phyloP scores from a whole-genome alignment of 2,888 invertebrate genomes.

The Yponomeuta plumbellus region DNA sequence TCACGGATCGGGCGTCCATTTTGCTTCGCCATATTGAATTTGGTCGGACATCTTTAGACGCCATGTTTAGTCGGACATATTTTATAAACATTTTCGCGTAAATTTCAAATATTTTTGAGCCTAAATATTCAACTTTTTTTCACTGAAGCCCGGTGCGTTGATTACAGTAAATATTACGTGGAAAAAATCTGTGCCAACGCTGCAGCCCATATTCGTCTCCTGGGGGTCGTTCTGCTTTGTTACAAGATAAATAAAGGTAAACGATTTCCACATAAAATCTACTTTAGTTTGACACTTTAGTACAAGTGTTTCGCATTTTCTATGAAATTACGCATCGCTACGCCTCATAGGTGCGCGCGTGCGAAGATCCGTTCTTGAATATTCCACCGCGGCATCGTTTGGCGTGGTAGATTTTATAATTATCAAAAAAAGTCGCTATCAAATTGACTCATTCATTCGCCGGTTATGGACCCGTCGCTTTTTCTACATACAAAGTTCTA shows the following conservation, averaged over 20 bases:
- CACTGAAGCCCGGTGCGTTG: conserved; percentile 60
- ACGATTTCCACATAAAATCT: conserved; percentile 64
- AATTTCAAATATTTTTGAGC: conserved; percentile 76
- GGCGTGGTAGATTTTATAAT: conserved; percentile 67
- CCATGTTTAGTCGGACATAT: conserved; percentile 86
- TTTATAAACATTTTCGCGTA: conserved; percentile 82
- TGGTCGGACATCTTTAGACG: conserved; percentile 81
- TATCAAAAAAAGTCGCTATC: conserved; percentile 44
- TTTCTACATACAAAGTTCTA: conserved; percentile 34
- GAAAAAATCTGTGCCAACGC: conserved; percentile 65
- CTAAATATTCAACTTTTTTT: conserved; percentile 71
- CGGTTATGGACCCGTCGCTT: conserved; percentile 44
- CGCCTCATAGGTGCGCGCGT: conserved; percentile 34
- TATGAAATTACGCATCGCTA: conserved; percentile 53
- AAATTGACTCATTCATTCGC: conserved; percentile 29
- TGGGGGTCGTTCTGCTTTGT: conserved; percentile 71
- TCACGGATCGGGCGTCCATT: conserved; percentile 62
- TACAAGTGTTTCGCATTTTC: conserved; percentile 69
- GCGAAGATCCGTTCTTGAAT: conserved; percentile 57
- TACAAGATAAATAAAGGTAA: conserved; percentile 75
- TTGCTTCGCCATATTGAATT: conserved; percentile 78
- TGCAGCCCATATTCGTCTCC: conserved; percentile 65
- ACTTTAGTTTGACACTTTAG: conserved; percentile 70
- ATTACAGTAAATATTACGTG: conserved; percentile 52
- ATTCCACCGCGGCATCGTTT: conserved; percentile 41